Base-by-base conservation (phyloP, 2,113 vertebrate species). In the Caracal caracal region DNA sequence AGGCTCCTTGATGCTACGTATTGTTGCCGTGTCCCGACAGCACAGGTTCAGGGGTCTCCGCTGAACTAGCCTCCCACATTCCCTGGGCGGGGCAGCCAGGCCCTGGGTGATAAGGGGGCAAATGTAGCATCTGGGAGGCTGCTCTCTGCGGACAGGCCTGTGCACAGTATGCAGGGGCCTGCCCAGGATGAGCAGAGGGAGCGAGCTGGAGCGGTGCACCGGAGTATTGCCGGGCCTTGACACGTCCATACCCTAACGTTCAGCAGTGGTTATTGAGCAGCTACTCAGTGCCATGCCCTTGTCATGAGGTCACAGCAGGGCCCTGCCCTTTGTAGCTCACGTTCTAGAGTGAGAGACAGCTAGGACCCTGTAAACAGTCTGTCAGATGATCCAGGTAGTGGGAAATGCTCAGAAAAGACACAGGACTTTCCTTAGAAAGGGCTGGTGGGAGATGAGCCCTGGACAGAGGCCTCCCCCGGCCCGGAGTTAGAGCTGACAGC, bases 161-260 rank as follows among this genome's bases (percentile, higher is more conserved):
- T 35, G 11, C 71, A 1, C n/a, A 1, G 83, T 65, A 10, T 5
- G 28, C 17, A 9, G 28, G 37, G 43, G 6, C 79, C 66, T 56
- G 24, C 73, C 71, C 16, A 4, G 30, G 30, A 2, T 26, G 40
- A 49, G 20, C 90, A 2, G 6, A 20, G 40, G 26, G n/a, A 49
- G 11, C 1, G 17, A 15, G 22, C 66, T 30, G 5, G 79, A 24
- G 37, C 7, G 2, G 10, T 37, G 10, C 37, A 1, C 1, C 15
- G 19, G 65, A 40, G 3, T 12, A 13, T 30, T 66, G n/a, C 13
- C 2, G 0, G 33, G 47, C 40, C 82, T n/a, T n/a, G 59, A 28
- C 49, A 5, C 6, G 43, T n/a, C 56, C 10, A 0, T 2, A 2
- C 63, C 22, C 65, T 11, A 22, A 22, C 3, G 13, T 20, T 63